These are phyloP conservation scores for Odiellus spinosus DNA, from an alignment of 2,888 invertebrate species.

Conservation along the genomic window DNA sequence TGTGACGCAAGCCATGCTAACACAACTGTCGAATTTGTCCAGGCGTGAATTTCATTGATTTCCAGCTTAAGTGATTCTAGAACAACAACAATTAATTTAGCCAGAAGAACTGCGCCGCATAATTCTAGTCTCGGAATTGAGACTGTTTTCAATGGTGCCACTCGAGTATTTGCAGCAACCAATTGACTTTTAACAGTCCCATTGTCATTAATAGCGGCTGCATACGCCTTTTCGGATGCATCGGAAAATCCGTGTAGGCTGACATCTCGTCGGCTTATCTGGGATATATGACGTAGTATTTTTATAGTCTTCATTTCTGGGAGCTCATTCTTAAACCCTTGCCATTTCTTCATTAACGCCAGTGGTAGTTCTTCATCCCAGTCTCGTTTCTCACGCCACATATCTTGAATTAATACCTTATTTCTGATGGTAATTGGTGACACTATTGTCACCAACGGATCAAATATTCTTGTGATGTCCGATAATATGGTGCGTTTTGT, in stretches of 20 bases:
- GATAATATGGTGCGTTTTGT: too few species aligned
- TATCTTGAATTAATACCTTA: conserved; percentile 21
- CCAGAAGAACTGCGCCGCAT: conserved; percentile 10
- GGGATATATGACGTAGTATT: conserved; percentile 1
- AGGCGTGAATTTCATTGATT: conserved; percentile 6
- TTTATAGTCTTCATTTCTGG: neutral
- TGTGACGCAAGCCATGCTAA: conserved; percentile 18
- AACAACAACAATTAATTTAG: neutral
- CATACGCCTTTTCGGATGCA: conserved; percentile 19
- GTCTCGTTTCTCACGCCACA: conserved; percentile 18
- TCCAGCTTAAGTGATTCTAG: conserved; percentile 1
- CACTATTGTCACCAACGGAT: conserved; percentile 18
- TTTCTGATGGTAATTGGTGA: conserved; percentile 9
- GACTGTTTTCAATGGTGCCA: conserved; percentile 19
- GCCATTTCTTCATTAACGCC: conserved; percentile 4
- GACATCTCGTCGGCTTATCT: neutral
- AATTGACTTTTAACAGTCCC: neutral
- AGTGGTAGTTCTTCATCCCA: conserved; percentile 21
- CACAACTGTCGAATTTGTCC: conserved; percentile 16
- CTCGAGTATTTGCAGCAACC: conserved; percentile 12
- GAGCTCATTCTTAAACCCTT: neutral
- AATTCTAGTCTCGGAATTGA: conserved; percentile 20
- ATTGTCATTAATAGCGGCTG: conserved; percentile 12
- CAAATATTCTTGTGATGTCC: conserved; percentile 4
- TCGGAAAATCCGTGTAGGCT: conserved; percentile 18